These are phyloP conservation scores for Autographa pulchrina DNA, from an alignment of 2,888 invertebrate genomes.

Conservation along the genomic window DNA sequence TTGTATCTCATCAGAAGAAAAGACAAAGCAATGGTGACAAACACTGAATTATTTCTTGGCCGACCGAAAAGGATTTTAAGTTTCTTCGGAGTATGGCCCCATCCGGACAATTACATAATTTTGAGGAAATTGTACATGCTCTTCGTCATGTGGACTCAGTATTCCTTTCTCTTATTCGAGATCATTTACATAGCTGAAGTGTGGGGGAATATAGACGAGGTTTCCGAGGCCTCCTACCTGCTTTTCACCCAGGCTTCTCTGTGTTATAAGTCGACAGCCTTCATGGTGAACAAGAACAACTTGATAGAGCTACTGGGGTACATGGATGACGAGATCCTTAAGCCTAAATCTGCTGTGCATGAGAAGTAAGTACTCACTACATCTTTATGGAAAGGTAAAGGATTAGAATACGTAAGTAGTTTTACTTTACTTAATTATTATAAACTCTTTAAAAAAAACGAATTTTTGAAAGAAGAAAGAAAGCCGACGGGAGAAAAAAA, in stretches of 20 bases:
- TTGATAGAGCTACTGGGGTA: constrained; percentile 66
- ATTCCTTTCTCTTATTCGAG: constrained; percentile 77
- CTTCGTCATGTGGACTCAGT: constrained; percentile 73
- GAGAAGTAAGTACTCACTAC: constrained; percentile 67
- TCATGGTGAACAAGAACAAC: constrained; percentile 70
- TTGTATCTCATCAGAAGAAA: neutral
- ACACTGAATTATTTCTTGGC: constrained; percentile 68
- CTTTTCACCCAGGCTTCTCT: constrained; percentile 81
- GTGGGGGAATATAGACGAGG: constrained; percentile 79
- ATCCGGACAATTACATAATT: constrained; percentile 59
- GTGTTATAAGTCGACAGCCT: constrained; percentile 78
- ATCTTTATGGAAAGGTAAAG: neutral
- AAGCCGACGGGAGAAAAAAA: too few species aligned
- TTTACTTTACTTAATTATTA: too few species aligned
- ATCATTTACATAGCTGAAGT: constrained; percentile 76
- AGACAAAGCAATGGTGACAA: constrained; percentile 63
- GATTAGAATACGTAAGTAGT: too few species aligned
- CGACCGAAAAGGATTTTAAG: constrained; percentile 71
- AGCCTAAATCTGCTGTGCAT: constrained; percentile 67
- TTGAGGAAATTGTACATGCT: constrained; percentile 67
- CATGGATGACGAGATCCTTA: constrained; percentile 73
- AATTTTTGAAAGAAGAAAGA: too few species aligned
- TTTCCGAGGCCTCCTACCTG: constrained; percentile 79
- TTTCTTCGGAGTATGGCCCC: constrained; percentile 76
- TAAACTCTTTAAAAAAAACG: too few species aligned